A percentile compares a stretch with the other conserved stretches of the same genome.
These are phyloP conservation scores for Diphyllodes magnificus DNA, from an alignment of 2,113 vertebrate species.

Conservation along the genomic window DNA sequence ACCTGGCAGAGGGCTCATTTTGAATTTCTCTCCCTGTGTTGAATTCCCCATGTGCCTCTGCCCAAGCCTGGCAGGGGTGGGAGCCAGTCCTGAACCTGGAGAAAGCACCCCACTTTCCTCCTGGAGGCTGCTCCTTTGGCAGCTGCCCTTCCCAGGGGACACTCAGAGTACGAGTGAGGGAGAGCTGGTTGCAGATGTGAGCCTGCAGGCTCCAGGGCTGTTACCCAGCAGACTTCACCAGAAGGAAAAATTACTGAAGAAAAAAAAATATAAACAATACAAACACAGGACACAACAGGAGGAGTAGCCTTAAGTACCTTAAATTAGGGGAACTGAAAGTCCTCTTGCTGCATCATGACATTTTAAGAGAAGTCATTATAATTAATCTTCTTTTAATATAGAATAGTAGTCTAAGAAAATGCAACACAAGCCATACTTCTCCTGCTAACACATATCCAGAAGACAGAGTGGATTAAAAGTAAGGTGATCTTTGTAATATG, in stretches of 20 bases:
- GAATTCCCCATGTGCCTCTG: not conserved
- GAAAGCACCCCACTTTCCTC: not conserved
- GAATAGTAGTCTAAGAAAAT: not conserved
- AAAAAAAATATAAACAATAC: not conserved
- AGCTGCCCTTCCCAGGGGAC: not conserved
- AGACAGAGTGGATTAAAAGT: not conserved
- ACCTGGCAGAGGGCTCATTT: not conserved
- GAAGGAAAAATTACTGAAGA: not conserved
- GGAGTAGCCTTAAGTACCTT: not conserved
- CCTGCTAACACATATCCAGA: not conserved
- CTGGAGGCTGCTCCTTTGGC: not conserved
- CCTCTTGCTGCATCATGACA: not conserved
- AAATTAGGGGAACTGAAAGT: not conserved
- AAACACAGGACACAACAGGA: not conserved
- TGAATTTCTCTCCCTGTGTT: not conserved
- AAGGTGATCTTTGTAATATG: not conserved
- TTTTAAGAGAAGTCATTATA: not conserved
- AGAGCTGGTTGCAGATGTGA: not conserved
- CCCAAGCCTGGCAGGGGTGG: not conserved
- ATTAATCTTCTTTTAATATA: constrained; percentile 21
- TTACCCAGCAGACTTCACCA: not conserved
- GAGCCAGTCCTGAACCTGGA: not conserved
- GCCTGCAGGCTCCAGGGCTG: not conserved
- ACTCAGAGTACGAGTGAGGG: not conserved
- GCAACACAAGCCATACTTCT: not conserved